Conservation (phyloP, 2,113 vertebrate species). For the Apistogramma diplotaenia region DNA sequence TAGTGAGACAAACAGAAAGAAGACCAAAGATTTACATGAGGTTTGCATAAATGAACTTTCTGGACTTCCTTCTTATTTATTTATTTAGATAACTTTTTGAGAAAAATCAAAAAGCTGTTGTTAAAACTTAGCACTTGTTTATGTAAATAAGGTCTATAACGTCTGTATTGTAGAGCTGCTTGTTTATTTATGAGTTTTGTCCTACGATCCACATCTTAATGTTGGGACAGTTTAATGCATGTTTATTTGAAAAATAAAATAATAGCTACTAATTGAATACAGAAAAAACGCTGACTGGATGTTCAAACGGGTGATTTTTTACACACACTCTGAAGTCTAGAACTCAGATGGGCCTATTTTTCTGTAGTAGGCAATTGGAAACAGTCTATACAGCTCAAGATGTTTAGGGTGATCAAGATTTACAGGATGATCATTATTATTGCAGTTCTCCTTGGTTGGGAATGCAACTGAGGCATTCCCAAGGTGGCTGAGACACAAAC, state of each 20-base stretch:
- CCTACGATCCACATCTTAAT: not conserved
- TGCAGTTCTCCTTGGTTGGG: no score
- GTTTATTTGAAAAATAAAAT: not conserved
- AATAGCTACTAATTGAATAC: not conserved
- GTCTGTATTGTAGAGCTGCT: not conserved
- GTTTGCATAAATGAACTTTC: not conserved
- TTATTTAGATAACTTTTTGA: no score
- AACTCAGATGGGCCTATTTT: no score
- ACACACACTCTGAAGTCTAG: not conserved
- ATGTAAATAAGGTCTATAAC: no score
- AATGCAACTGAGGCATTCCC: no score
- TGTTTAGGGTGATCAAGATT: not conserved
- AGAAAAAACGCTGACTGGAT: not conserved
- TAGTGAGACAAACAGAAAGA: not conserved
- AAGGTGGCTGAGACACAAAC: no score
- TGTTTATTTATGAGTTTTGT: not conserved
- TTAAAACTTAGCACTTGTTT: no score
- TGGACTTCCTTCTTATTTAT: not conserved
- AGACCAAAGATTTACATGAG: not conserved
- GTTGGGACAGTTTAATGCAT: not conserved
- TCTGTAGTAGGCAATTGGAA: no score
- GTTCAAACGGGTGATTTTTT: not conserved
- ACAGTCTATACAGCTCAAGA: not conserved
- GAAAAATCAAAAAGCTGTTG: no score
- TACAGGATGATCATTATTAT: no score